These are phyloP conservation scores for Oscheius onirici DNA, from an alignment of 2,888 invertebrate genomes.

Conservation along the genomic window DNA sequence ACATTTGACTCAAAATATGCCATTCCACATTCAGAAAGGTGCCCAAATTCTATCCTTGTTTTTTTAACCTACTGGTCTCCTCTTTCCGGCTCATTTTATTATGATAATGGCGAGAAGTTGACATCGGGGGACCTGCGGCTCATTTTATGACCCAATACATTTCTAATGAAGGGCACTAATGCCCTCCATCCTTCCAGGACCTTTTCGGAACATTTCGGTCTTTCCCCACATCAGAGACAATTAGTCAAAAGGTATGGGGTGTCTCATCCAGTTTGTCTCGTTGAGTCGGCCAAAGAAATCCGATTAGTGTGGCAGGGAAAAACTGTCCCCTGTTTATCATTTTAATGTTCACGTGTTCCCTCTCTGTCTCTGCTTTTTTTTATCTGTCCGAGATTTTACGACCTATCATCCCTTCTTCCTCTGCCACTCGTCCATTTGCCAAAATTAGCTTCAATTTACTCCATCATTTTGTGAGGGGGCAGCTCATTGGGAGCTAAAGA, in stretches of 20 bases:
- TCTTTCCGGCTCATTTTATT: slow-evolving; percentile 18
- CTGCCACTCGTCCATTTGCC: background rate
- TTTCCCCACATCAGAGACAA: no score
- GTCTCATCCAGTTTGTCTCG: no score
- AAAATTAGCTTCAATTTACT: no score
- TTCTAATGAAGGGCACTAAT: slow-evolving; percentile 15
- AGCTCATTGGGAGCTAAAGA: no score
- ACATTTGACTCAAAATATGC: no score
- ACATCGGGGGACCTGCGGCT: background rate
- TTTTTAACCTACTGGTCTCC: background rate
- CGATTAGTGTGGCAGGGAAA: background rate
- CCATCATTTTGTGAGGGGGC: no score
- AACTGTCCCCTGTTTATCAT: background rate
- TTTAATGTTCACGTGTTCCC: background rate
- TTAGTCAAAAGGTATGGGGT: no score
- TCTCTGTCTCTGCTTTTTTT: slow-evolving; percentile 1
- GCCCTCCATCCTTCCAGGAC: background rate
- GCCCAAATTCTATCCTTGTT: no score
- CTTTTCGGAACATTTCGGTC: no score
- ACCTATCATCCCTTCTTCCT: background rate
- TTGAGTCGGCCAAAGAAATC: background rate
- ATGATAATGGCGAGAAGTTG: slow-evolving; percentile 9
- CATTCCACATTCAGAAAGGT: no score
- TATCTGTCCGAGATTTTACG: background rate
- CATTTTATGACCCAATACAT: slow-evolving; percentile 29